Evolutionary conservation across 2,888 invertebrate genomes (phyloP).

Genomic region (Hypena proboscidalis): DNA sequence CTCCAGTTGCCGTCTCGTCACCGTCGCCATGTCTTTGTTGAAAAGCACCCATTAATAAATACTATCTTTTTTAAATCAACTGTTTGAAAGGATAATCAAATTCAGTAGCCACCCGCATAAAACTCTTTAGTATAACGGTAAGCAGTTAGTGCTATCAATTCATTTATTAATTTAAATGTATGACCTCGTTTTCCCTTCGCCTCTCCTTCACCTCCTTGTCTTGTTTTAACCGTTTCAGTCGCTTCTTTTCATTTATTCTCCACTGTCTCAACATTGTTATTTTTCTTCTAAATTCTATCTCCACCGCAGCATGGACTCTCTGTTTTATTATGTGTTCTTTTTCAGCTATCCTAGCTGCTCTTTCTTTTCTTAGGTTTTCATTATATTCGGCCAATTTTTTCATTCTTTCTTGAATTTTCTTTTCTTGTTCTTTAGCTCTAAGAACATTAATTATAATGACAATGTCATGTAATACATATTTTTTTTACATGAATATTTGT

Average conservation of each 20-base stretch:
- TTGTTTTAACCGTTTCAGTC: slow-evolving; percentile 61
- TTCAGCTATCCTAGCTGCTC: slow-evolving; percentile 60
- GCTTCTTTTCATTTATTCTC: slow-evolving; percentile 72
- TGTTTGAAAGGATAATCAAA: no score
- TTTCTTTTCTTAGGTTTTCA: slow-evolving; percentile 65
- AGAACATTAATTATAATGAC: no score
- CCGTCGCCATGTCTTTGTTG: no score
- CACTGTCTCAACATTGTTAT: slow-evolving; percentile 78
- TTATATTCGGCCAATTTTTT: slow-evolving; percentile 70
- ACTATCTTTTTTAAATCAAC: no score
- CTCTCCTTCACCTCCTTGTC: slow-evolving; percentile 64
- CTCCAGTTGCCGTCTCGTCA: no score
- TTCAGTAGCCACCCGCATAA: no score
- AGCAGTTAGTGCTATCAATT: no score
- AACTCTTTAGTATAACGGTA: no score
- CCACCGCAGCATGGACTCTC: slow-evolving; percentile 74
- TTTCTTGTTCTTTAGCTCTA: slow-evolving; percentile 75
- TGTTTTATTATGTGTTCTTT: slow-evolving; percentile 72
- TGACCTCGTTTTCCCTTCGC: slow-evolving; percentile 64
- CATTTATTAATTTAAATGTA: no score
- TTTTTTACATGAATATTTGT: no score
- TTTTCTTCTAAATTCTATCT: slow-evolving; percentile 74
- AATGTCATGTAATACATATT: no score
- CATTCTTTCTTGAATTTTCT: slow-evolving; percentile 69
- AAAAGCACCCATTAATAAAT: no score